phyloP scores from a whole-genome alignment of 2,888 invertebrate species.

The Lumbricus terrestris region DNA sequence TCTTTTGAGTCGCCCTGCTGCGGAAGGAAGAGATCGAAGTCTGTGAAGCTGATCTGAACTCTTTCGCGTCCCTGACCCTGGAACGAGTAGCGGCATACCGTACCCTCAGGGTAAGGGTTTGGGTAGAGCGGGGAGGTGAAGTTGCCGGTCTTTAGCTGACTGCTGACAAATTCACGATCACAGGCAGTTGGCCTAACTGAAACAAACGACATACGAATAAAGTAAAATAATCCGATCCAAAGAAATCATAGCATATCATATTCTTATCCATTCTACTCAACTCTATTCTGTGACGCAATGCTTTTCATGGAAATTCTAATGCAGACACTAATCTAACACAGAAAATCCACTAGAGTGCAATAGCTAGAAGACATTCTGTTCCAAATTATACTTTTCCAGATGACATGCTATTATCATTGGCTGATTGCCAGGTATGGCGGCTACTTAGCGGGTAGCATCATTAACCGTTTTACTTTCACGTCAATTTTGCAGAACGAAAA shows the following conservation, averaged over 20 bases:
- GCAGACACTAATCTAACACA: no score
- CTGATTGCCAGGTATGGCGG: no score
- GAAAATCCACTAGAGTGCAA: no score
- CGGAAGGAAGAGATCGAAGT: conserved; percentile 48
- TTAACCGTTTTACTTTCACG: no score
- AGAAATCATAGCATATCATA: background rate
- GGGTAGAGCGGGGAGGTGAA: conserved; percentile 83
- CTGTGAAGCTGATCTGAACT: conserved; percentile 72
- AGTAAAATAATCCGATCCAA: background rate
- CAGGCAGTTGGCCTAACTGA: conserved; percentile 41
- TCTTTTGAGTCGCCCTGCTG: background rate
- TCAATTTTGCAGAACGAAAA: no score
- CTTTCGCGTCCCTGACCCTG: conserved; percentile 75
- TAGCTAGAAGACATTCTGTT: no score
- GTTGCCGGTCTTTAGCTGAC: conserved; percentile 62
- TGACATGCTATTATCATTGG: no score
- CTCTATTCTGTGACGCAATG: no score
- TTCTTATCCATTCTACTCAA: no score
- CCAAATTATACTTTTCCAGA: background rate
- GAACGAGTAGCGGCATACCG: conserved; percentile 80
- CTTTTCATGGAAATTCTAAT: no score
- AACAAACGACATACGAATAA: background rate
- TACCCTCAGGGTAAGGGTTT: conserved; percentile 70
- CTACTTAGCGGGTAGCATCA: no score
- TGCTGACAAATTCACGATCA: conserved; percentile 43